These are phyloP conservation scores for Etheostoma nigrum DNA, from an alignment of 2,797 vertebrate genomes.

Conservation along the genomic window DNA sequence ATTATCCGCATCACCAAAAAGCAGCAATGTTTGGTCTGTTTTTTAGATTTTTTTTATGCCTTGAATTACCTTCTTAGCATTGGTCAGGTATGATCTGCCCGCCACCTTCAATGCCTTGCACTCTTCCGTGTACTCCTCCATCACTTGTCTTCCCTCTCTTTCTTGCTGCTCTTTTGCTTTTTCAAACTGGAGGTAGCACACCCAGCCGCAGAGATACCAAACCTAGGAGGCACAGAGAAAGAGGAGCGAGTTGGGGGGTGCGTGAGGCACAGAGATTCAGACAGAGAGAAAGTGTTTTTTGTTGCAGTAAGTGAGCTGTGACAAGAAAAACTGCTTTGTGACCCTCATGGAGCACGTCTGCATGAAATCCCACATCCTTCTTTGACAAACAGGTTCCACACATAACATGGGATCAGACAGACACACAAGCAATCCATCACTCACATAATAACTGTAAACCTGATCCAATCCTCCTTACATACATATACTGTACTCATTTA, in stretches of 20 bases:
- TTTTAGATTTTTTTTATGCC: background rate
- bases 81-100: slow-evolving; percentile 83
- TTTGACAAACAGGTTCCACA: slow-evolving; percentile 57
- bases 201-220: slow-evolving; percentile 87
- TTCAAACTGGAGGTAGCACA: slow-evolving; percentile 84
- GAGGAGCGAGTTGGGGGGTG: slow-evolving; percentile 1
- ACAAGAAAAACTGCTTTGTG: slow-evolving; percentile 63
- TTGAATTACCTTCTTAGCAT: slow-evolving; percentile 83
- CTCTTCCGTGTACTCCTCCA: slow-evolving; percentile 68
- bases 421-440: slow-evolving; percentile 30
- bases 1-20: background rate
- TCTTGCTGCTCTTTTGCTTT: slow-evolving; percentile 71
- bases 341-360: slow-evolving; percentile 44
- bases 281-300: slow-evolving; percentile 45
- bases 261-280: slow-evolving; percentile 11
- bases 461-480: slow-evolving; percentile 22
- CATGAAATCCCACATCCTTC: slow-evolving; percentile 54
- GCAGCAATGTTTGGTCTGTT: background rate
- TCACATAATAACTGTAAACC: slow-evolving; percentile 39
- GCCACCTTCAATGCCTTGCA: slow-evolving; percentile 76
- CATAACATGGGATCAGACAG: slow-evolving; percentile 26
- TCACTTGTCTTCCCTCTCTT: slow-evolving; percentile 70
- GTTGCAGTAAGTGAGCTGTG: slow-evolving; percentile 58
- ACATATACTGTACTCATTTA: slow-evolving; percentile 30
- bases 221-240: slow-evolving; percentile 77